Conservation (phyloP, 2,888 invertebrate genomes). For the Baccha elongata region DNA sequence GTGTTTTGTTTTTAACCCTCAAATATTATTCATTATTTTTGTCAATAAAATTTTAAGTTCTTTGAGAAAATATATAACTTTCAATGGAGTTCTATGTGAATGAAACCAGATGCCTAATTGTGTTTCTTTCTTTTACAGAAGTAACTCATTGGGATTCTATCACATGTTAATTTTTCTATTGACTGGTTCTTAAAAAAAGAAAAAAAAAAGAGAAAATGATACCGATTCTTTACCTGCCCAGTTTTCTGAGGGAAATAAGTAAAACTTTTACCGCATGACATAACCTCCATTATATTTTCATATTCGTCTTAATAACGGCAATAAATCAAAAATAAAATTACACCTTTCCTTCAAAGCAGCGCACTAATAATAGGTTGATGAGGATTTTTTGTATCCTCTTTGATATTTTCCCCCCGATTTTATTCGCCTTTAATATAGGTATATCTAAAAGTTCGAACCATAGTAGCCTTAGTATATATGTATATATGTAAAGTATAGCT, state of each 20-base stretch:
- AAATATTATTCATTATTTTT: too few relatives aligned
- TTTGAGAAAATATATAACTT: too few relatives aligned
- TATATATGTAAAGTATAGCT: too few relatives aligned
- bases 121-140: background rate
- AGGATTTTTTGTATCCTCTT: conserved; percentile 32
- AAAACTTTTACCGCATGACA: conserved; percentile 66
- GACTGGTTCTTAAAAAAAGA: conserved; percentile 58
- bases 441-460: conserved; percentile 2
- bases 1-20: too few relatives aligned
- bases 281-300: conserved; percentile 63
- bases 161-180: conserved; percentile 68
- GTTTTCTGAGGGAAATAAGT: background rate
- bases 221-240: conserved; percentile 5
- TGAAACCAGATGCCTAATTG: conserved; percentile 21
- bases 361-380: conserved; percentile 68
- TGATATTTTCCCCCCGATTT: conserved; percentile 45
- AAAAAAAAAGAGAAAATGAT: conserved; percentile 43
- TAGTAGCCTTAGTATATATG: conserved; percentile 8
- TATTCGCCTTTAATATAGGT: conserved; percentile 8
- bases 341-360: conserved; percentile 79
- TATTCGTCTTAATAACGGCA: conserved; percentile 79
- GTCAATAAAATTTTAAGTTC: too few relatives aligned
- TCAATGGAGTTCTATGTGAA: conserved; percentile 19
- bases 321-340: conserved; percentile 81
- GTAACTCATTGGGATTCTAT: background rate